Percentiles rank a stretch among this genome's conserved stretches.
These are phyloP conservation scores for Acronicta aceris DNA, from an alignment of 2,888 invertebrate species.

Conservation along the genomic window DNA sequence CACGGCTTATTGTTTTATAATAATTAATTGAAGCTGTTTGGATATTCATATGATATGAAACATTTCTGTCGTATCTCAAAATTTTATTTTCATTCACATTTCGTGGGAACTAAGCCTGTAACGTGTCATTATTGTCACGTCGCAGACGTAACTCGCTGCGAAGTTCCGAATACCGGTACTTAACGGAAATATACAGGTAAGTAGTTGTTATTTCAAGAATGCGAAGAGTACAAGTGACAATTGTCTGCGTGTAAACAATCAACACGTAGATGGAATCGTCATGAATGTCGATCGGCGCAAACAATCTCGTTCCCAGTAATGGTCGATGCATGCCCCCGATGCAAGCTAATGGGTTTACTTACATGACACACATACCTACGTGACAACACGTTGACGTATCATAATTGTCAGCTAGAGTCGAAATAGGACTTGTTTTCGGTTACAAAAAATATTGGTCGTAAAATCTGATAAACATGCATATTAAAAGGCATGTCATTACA, in stretches of 20 bases:
- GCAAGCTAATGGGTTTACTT: slow-evolving; percentile 72
- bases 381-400: slow-evolving; percentile 20
- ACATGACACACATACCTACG: slow-evolving; percentile 52
- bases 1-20: neutral
- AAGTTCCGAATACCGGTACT: slow-evolving; percentile 29
- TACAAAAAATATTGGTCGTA: slow-evolving; percentile 8
- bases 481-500: no score
- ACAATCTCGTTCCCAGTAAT: slow-evolving; percentile 76
- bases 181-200: slow-evolving; percentile 28
- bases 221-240: slow-evolving; percentile 55
- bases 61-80: slow-evolving; percentile 7
- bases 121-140: slow-evolving; percentile 10
- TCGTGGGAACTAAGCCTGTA: slow-evolving; percentile 36
- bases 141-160: slow-evolving; percentile 13
- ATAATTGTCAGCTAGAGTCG: slow-evolving; percentile 6
- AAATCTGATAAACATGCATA: no score
- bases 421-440: slow-evolving; percentile 10
- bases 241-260: slow-evolving; percentile 63
- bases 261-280: slow-evolving; percentile 54
- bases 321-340: slow-evolving; percentile 69
- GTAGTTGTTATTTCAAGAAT: slow-evolving; percentile 66
- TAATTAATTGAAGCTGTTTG: neutral
- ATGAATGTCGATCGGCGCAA: slow-evolving; percentile 59
- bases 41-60: slow-evolving; percentile 9
- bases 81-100: slow-evolving; percentile 24